A percentile compares a stretch with the other conserved stretches of the same genome.
Evolutionary conservation across 2,888 invertebrate genomes (phyloP).

Genomic region (Mesopsocus fuscifrons): DNA sequence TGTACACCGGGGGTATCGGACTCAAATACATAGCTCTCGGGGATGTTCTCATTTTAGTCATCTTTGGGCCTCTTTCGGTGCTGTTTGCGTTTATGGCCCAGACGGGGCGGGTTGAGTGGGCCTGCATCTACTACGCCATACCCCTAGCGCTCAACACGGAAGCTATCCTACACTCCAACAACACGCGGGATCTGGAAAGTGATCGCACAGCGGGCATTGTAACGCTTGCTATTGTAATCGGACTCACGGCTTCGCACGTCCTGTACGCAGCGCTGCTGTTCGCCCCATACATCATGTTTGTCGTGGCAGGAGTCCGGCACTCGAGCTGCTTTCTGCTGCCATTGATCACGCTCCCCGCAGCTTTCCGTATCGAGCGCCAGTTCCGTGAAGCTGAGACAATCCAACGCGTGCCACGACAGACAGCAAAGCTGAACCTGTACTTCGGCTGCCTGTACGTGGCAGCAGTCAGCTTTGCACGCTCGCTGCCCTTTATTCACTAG

Average conservation of each 20-base stretch:
- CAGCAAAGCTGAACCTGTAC: constrained; percentile 77
- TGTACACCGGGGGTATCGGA: constrained; percentile 93
- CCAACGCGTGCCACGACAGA: constrained; percentile 65
- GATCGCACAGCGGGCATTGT: constrained; percentile 83
- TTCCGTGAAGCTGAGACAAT: constrained; percentile 64
- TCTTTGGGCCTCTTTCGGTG: constrained; percentile 87
- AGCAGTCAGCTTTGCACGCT: constrained; percentile 39
- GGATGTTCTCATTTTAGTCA: constrained; percentile 75
- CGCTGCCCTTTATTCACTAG: constrained; percentile 19
- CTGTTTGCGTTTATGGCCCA: constrained; percentile 86
- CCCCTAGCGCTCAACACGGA: constrained; percentile 88
- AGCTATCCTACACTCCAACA: constrained; percentile 88
- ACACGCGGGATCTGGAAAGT: constrained; percentile 76
- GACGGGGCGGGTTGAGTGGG: constrained; percentile 78
- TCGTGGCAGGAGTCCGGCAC: constrained; percentile 66
- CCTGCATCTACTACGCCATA: constrained; percentile 81
- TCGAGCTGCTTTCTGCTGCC: constrained; percentile 80
- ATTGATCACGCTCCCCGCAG: constrained; percentile 65
- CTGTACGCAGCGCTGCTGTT: constrained; percentile 79
- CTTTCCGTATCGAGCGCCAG: constrained; percentile 77
- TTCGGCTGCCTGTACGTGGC: constrained; percentile 79
- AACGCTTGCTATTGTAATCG: constrained; percentile 84
- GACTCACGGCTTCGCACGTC: constrained; percentile 77
- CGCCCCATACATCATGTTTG: constrained; percentile 76
- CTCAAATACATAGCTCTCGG: constrained; percentile 90